phyloP scores from a whole-genome alignment of 1,140 invertebrate species.

The Caligus rogercresseyi region DNA sequence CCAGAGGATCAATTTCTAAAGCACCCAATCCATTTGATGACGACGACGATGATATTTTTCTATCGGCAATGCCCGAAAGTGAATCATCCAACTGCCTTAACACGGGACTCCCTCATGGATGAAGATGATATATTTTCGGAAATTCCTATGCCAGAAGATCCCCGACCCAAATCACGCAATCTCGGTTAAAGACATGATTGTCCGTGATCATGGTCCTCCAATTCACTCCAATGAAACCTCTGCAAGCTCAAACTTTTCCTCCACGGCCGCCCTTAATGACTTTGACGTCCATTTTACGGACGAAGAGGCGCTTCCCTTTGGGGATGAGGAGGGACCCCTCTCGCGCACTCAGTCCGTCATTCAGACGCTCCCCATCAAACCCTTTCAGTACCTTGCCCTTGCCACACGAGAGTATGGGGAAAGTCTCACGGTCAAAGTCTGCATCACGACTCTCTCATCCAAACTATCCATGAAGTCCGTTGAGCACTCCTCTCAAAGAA shows the following conservation, averaged over 20 bases:
- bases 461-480: background rate
- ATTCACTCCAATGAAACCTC: background rate
- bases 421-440: background rate
- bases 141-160: background rate
- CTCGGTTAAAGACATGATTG: no score
- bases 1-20: background rate
- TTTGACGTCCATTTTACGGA: background rate
- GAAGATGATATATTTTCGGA: background rate
- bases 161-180: no score
- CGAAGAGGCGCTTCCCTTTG: no score
- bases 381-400: background rate
- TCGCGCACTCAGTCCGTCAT: background rate
- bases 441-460: background rate
- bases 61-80: no score
- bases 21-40: background rate
- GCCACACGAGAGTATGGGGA: background rate
- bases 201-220: background rate
- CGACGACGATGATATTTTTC: no score
- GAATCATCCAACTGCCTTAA: no score
- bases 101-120: no score
- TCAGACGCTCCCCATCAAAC: background rate
- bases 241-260: background rate
- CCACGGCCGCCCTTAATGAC: no score
- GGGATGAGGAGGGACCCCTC: background rate
- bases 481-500: background rate